phyloP scores from a whole-genome alignment of 2,888 invertebrate genomes.

The Homarus gammarus region DNA sequence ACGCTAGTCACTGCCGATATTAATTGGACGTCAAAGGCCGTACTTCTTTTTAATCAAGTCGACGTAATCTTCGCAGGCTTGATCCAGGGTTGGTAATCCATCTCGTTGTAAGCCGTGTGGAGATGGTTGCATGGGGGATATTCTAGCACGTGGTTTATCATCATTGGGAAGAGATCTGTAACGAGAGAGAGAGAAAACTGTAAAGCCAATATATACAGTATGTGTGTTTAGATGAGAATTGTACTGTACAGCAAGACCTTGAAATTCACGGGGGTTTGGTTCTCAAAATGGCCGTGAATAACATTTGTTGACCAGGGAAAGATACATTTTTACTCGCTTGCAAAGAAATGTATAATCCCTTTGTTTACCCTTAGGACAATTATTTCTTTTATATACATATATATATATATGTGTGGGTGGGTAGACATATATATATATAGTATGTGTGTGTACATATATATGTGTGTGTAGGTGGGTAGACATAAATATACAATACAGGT shows the following conservation, averaged over 20 bases:
- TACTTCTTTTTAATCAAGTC: conserved; percentile 59
- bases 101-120: conserved; percentile 11
- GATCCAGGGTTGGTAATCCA: conserved; percentile 42
- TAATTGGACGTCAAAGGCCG: conserved; percentile 49
- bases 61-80: conserved; percentile 59
- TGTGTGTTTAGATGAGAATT: not conserved
- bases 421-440: too few species aligned
- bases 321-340: too few species aligned
- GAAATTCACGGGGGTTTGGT: not conserved
- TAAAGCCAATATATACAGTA: not conserved
- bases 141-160: conserved; percentile 58
- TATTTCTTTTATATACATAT: too few species aligned
- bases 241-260: not conserved
- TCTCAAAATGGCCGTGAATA: not conserved
- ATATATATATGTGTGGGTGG: too few species aligned
- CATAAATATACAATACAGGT: too few species aligned
- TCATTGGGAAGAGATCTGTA: conserved; percentile 27
- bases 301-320: not conserved
- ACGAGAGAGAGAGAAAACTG: not conserved
- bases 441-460: too few species aligned
- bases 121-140: conserved; percentile 50
- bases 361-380: too few species aligned
- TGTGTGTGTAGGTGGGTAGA: too few species aligned
- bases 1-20: too few species aligned
- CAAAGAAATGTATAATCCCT: too few species aligned